phyloP scores from a whole-genome alignment of 2,888 invertebrate genomes.

The Drosophila meridionalis region DNA sequence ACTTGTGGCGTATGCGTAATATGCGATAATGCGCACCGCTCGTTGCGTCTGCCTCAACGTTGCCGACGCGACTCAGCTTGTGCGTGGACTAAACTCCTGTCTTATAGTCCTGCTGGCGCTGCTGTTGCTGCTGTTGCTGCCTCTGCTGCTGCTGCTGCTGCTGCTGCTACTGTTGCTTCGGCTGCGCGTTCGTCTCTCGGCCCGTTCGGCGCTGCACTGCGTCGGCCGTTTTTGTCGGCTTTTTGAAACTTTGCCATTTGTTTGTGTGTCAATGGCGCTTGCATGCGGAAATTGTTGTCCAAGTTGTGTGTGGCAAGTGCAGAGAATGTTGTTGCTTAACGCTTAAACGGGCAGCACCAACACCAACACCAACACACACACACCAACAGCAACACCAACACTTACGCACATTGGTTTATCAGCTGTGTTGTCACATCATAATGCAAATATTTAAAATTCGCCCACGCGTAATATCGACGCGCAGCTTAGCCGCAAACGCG shows the following conservation, averaged over 20 bases:
- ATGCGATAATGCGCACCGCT: conserved; percentile 9
- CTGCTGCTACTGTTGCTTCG: conserved; percentile 39
- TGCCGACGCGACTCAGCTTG: conserved; percentile 75
- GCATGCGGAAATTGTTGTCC: conserved; percentile 70
- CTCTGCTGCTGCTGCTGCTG: conserved; percentile 30
- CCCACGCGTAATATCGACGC: conserved; percentile 68
- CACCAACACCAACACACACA: conserved; percentile 1
- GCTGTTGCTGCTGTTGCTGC: conserved; percentile 30
- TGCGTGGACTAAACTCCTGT: conserved; percentile 42
- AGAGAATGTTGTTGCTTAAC: conserved; percentile 30
- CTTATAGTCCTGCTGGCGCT: conserved; percentile 63
- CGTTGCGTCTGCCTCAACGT: conserved; percentile 64
- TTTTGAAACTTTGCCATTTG: conserved; percentile 28
- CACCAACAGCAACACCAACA: not conserved
- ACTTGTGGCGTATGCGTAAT: conserved; percentile 62
- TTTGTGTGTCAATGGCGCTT: conserved; percentile 28
- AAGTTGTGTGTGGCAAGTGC: conserved; percentile 37
- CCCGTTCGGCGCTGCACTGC: conserved; percentile 44
- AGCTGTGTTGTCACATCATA: conserved; percentile 65
- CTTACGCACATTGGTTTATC: not conserved
- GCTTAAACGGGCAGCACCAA: conserved; percentile 13
- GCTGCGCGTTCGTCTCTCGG: conserved; percentile 37
- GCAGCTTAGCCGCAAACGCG: conserved; percentile 62
- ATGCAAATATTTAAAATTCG: conserved; percentile 74
- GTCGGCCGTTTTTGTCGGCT: conserved; percentile 45